Evolutionary conservation across 2,888 invertebrate genomes (phyloP).

Genomic region (Nomada flava): DNA sequence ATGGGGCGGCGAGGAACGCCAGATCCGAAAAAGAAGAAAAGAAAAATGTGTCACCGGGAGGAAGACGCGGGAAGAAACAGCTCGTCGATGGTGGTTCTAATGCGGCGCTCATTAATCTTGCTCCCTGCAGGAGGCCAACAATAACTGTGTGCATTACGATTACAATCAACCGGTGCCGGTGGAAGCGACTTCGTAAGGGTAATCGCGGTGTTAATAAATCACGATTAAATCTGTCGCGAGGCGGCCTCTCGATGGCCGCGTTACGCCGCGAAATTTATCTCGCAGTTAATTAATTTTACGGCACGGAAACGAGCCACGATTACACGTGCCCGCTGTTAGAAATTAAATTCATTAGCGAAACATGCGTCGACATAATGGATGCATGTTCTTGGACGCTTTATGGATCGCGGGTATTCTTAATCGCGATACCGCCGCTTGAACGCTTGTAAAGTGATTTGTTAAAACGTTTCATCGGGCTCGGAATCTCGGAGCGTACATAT

Average conservation of each 20-base stretch:
- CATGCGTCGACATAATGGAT: constrained; percentile 26
- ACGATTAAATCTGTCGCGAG: constrained; percentile 55
- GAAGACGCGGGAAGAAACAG: constrained; percentile 13
- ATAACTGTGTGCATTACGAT: constrained; percentile 54
- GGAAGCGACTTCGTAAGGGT: constrained; percentile 17
- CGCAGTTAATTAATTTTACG: constrained; percentile 49
- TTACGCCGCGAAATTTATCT: constrained; percentile 39
- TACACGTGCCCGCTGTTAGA: constrained; percentile 34
- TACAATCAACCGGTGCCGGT: constrained; percentile 33
- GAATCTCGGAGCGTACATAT: too few relatives aligned
- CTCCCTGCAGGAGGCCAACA: constrained; percentile 32
- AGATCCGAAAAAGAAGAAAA: not conserved
- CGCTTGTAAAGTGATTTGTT: not conserved
- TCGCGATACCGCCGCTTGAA: not conserved
- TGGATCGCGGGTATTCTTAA: not conserved
- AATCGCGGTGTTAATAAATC: constrained; percentile 52
- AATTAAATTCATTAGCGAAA: constrained; percentile 42
- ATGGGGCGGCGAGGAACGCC: not conserved
- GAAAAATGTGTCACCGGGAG: constrained; percentile 34
- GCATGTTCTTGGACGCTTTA: constrained; percentile 4
- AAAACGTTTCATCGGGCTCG: not conserved
- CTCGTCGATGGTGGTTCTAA: constrained; percentile 46
- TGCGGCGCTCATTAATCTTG: constrained; percentile 50
- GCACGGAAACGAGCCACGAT: constrained; percentile 50
- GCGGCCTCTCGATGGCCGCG: constrained; percentile 25